Percentiles rank a stretch among this genome's conserved stretches.
Conservation (phyloP, 2,888 invertebrate species). For the Cephus spinipes region DNA sequence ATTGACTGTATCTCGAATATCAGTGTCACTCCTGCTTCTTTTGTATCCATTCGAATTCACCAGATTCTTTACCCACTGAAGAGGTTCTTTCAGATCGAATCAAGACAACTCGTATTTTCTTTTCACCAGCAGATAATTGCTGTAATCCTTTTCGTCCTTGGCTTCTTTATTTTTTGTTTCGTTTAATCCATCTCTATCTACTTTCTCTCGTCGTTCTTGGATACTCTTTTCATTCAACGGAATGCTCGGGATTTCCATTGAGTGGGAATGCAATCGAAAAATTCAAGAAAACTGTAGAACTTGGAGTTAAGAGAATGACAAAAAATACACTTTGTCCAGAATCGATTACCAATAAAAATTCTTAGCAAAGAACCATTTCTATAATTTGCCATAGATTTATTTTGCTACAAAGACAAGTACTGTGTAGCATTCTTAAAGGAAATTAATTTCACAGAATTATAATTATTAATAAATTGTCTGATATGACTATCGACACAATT, state of each 20-base stretch:
- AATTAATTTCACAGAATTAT: too few relatives aligned
- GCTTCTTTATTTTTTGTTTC: not conserved
- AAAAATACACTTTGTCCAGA: not conserved
- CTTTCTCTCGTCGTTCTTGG: not conserved
- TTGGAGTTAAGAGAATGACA: not conserved
- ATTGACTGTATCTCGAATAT: not conserved
- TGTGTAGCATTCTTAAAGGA: too few relatives aligned
- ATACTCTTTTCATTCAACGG: not conserved
- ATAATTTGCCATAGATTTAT: too few relatives aligned
- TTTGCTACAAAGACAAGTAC: too few relatives aligned
- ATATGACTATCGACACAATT: too few relatives aligned
- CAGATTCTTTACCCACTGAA: not conserved
- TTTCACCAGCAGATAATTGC: conserved; percentile 12
- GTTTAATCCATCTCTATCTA: not conserved
- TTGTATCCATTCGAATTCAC: not conserved
- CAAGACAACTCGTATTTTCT: not conserved
- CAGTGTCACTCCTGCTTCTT: not conserved
- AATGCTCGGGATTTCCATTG: not conserved
- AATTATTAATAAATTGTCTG: too few relatives aligned
- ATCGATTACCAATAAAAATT: too few relatives aligned
- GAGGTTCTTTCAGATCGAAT: not conserved
- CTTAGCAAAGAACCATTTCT: too few relatives aligned
- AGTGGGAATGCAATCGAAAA: not conserved
- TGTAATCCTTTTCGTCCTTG: not conserved
- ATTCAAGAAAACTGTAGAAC: not conserved